Evolutionary conservation across 2,797 vertebrate species (phyloP).

Genomic region (Cyprinodon diabolis): DNA sequence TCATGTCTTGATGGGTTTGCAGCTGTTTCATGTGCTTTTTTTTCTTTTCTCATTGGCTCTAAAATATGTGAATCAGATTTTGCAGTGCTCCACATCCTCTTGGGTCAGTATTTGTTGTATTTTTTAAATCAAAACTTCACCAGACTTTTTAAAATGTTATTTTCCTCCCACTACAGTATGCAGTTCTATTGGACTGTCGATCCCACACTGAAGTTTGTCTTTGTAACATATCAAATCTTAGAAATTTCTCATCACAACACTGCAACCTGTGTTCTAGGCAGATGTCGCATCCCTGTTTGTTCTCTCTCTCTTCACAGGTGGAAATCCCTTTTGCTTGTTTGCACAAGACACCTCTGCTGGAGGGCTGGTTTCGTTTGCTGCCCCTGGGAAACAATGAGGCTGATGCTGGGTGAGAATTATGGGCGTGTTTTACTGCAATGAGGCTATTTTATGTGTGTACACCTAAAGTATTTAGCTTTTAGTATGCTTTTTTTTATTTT

Average conservation of each 20-base stretch:
- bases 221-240: neutral
- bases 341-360: slow-evolving; percentile 74
- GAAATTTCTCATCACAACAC: neutral
- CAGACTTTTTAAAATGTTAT: too few relatives aligned
- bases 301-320: slow-evolving; percentile 75
- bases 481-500: slow-evolving; percentile 3
- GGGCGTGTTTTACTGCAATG: slow-evolving; percentile 44
- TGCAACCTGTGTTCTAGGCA: slow-evolving; percentile 1
- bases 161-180: neutral
- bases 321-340: slow-evolving; percentile 84
- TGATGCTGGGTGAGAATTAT: slow-evolving; percentile 82
- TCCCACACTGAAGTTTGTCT: neutral
- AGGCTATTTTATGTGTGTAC: slow-evolving; percentile 22
- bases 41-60: neutral
- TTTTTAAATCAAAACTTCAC: too few relatives aligned
- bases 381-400: slow-evolving; percentile 83
- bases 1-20: neutral
- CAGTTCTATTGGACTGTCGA: neutral
- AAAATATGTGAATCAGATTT: neutral
- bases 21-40: neutral
- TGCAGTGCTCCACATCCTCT: neutral
- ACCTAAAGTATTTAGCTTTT: slow-evolving; percentile 13
- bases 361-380: slow-evolving; percentile 91
- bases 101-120: neutral
- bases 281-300: slow-evolving; percentile 23